phyloP scores from a whole-genome alignment of 2,888 invertebrate genomes.

The Plebejus melissa region DNA sequence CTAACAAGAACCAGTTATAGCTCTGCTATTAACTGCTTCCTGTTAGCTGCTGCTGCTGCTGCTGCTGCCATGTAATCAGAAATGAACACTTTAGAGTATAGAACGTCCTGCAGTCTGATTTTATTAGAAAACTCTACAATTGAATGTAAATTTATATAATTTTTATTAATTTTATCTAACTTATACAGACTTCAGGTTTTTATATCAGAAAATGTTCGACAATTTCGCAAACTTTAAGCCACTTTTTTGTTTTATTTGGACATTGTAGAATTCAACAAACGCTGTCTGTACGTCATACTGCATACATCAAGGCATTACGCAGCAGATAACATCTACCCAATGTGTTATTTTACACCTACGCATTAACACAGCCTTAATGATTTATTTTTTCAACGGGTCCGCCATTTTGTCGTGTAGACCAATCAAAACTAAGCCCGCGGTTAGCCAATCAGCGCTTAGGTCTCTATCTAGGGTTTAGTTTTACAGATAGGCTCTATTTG shows the following conservation, averaged over 20 bases:
- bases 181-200: too few relatives aligned
- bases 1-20: too few relatives aligned
- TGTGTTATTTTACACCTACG: neutral
- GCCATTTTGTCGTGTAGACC: conserved; percentile 36
- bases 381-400: conserved; percentile 19
- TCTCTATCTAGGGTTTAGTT: conserved; percentile 7
- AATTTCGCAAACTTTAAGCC: too few relatives aligned
- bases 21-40: too few relatives aligned
- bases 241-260: neutral
- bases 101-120: neutral
- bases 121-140: neutral
- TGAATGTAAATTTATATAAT: neutral
- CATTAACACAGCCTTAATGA: conserved; percentile 22
- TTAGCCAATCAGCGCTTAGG: conserved; percentile 38
- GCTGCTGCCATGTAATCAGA: too few relatives aligned
- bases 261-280: neutral
- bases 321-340: neutral
- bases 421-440: conserved; percentile 43
- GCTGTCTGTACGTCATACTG: neutral
- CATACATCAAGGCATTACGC: neutral
- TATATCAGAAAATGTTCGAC: too few relatives aligned
- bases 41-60: too few relatives aligned
- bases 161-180: neutral
- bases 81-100: too few relatives aligned
- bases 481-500: conserved; percentile 8